Base-by-base conservation (phyloP, 2,888 invertebrate genomes). In the Acanthopleura granulata region DNA sequence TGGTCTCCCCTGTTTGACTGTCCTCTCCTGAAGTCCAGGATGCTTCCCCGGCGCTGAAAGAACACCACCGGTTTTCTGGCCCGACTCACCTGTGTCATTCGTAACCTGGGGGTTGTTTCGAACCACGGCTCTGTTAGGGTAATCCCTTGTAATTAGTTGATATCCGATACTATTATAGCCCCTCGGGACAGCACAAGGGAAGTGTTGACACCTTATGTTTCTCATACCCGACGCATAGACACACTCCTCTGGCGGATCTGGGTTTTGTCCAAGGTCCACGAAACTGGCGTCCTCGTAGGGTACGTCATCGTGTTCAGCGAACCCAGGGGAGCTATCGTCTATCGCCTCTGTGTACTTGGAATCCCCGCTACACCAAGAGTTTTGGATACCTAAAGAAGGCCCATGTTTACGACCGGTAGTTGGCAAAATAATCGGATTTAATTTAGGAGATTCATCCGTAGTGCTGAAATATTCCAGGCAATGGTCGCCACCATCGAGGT, bases 141-240 rank as follows among this genome's bases (percentile, higher is more conserved):
- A 66, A 22, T 22, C 15, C 29, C 66, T 22, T 6, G 66, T 66
- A 18, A 16, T 66, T 27, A 66, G 1, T 27, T 66, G 66, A 27
- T 22, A 66, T 27, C 66, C 66, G 25, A 66, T 66, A 66, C 66
- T 66, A 25, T 66, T 66, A 66, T 66, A 66, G 22, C 27, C 14
- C 29, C 25, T 66, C 4, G 66, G 66, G 15, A 27, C 25, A 16
- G 22, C 25, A 25, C 66, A 66, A 1, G 66, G 66, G 29, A 66
- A 66, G 25, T 66, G 22, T 66, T 22, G 66, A 25, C 66, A 66
- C 27, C 66, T 22, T 25, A 16, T 27, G 25, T 66, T 66, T 66
- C 6, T 66, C 12, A 16, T 22, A 57, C 57, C 18, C 57, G 22
- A 18, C 3, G 1, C 57, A 57, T 57, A 57, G 22, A 6, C n/a